Evolutionary conservation across 2,113 vertebrate species (phyloP).

Genomic region (Microtus oregoni): DNA sequence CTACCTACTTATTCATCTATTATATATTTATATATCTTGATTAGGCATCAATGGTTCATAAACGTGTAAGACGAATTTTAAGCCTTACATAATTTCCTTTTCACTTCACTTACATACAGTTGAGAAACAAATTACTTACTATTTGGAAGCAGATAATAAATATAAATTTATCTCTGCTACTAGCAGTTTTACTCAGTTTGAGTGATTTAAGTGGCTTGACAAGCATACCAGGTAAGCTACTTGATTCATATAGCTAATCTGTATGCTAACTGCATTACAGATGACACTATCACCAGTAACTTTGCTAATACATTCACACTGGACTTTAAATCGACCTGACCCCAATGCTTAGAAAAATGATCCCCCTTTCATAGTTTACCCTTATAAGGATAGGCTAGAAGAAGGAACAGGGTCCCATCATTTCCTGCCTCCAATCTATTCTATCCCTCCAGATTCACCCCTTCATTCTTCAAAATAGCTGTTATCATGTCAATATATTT

Average conservation of each 20-base stretch:
- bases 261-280: constrained; percentile 38
- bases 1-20: neutral
- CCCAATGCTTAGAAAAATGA: neutral
- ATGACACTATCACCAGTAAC: constrained; percentile 29
- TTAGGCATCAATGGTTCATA: constrained; percentile 42
- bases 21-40: neutral
- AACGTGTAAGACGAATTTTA: constrained; percentile 45
- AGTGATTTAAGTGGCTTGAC: constrained; percentile 43
- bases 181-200: constrained; percentile 39
- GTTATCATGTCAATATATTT: neutral
- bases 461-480: constrained; percentile 2
- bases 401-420: neutral
- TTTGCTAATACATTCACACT: constrained; percentile 51
- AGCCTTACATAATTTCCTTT: neutral
- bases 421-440: neutral
- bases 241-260: constrained; percentile 31
- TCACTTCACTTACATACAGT: constrained; percentile 1
- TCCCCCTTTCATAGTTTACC: neutral
- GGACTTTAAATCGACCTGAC: constrained; percentile 51
- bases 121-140: constrained; percentile 1
- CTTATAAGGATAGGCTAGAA: neutral
- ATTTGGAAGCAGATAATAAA: constrained; percentile 54
- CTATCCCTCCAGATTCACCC: neutral
- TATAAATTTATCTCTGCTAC: constrained; percentile 32
- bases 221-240: neutral